Conservation (phyloP, 2,888 invertebrate species). For the Silvanus unidentatus region DNA sequence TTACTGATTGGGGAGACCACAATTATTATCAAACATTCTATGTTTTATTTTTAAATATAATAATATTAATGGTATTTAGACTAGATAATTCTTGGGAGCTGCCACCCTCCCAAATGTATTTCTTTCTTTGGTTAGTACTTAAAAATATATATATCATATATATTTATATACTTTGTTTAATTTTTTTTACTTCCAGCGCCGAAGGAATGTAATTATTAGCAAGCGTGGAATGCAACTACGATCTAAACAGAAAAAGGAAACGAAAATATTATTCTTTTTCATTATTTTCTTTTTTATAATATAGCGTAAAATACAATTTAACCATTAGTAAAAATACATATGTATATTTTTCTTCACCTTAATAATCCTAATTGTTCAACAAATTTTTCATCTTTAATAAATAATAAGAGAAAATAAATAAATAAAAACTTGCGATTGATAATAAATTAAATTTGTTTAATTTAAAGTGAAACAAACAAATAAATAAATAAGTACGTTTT, state of each 20-base stretch:
- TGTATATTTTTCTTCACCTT: too few relatives aligned
- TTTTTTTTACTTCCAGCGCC: constrained; percentile 38
- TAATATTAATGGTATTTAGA: constrained; percentile 16
- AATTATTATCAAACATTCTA: constrained; percentile 9
- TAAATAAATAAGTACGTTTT: constrained; percentile 26
- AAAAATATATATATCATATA: constrained; percentile 22
- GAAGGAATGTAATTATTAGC: constrained; percentile 42
- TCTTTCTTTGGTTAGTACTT: constrained; percentile 27
- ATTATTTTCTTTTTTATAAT: too few relatives aligned
- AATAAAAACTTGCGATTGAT: constrained; percentile 6
- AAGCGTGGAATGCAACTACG: constrained; percentile 43
- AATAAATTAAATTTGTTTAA: constrained; percentile 9
- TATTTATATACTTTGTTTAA: constrained; percentile 18
- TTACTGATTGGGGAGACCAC: constrained; percentile 41
- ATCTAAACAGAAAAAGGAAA: constrained; percentile 17
- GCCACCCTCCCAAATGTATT: constrained; percentile 22
- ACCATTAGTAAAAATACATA: too few relatives aligned
- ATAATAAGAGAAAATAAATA: constrained; percentile 2
- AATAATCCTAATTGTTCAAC: too few relatives aligned
- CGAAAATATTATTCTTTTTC: constrained; percentile 24
- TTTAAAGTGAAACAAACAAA: constrained; percentile 20
- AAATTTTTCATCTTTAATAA: too few relatives aligned
- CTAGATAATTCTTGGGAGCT: constrained; percentile 25
- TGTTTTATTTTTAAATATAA: constrained; percentile 7
- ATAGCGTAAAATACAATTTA: too few relatives aligned